Percentiles rank a stretch among this genome's conserved stretches.
phyloP scores from a whole-genome alignment of 2,797 vertebrate species.

The Euthynnus affinis region DNA sequence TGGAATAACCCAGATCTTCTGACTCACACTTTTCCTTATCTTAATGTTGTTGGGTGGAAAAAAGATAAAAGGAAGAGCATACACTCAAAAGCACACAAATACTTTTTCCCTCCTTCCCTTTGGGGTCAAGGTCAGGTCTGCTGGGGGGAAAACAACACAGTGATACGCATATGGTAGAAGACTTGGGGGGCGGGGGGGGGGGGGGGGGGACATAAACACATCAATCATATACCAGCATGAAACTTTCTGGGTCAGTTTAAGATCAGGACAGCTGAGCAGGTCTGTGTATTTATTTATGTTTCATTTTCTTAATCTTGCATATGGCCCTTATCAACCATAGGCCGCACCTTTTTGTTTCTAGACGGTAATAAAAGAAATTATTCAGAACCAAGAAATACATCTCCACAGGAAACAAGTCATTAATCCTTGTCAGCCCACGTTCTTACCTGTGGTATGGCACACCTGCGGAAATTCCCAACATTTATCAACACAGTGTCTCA shows the following conservation, averaged over 20 bases:
- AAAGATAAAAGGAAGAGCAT: background rate
- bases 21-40: background rate
- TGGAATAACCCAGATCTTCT: background rate
- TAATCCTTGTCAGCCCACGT: background rate
- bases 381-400: background rate
- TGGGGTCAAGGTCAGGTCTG: background rate
- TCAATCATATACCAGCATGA: conserved; percentile 5
- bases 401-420: background rate
- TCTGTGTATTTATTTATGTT: conserved; percentile 25
- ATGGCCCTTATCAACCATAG: background rate
- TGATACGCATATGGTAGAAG: background rate
- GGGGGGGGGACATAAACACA: conserved; percentile 19
- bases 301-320: background rate
- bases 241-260: background rate
- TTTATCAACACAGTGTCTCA: background rate
- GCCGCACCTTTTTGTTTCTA: background rate
- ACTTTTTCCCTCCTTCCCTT: conserved; percentile 19
- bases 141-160: background rate
- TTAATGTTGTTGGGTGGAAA: background rate
- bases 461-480: conserved; percentile 54
- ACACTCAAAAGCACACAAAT: background rate
- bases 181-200: background rate
- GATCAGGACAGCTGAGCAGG: conserved; percentile 2
- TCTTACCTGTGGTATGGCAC: background rate
- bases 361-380: background rate